A percentile compares a stretch with the other conserved stretches of the same genome.
phyloP scores from a whole-genome alignment of 2,888 invertebrate species.

The Eupithecia insigniata region DNA sequence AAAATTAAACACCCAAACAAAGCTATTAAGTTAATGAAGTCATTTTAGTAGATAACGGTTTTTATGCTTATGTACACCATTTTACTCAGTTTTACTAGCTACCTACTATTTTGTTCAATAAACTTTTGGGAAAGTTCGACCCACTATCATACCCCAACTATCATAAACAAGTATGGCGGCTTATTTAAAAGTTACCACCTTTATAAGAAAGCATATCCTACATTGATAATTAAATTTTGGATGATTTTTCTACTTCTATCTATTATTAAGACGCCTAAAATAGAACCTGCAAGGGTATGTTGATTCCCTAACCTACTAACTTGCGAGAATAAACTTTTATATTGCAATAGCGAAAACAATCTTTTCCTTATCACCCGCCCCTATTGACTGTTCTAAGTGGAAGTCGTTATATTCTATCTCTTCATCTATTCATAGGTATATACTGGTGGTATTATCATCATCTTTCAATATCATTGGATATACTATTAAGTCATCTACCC shows the following conservation, averaged over 20 bases:
- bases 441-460: constrained; percentile 15
- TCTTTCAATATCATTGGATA: not conserved
- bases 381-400: constrained; percentile 9
- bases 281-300: not conserved
- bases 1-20: not conserved
- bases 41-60: not conserved
- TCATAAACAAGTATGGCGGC: no score
- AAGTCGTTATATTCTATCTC: constrained; percentile 2
- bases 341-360: no score
- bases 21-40: not conserved
- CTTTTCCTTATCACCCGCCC: not conserved
- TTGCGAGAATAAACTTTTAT: not conserved
- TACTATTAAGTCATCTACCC: not conserved
- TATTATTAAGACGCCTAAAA: not conserved
- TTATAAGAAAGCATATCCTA: no score
- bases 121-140: not conserved
- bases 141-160: no score
- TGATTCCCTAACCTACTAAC: not conserved
- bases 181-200: no score
- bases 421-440: not conserved
- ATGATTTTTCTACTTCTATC: not conserved
- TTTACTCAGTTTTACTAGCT: not conserved
- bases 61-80: not conserved
- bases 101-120: not conserved
- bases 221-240: not conserved